phyloP scores from a whole-genome alignment of 2,797 vertebrate species.

The Tolypeutes matacus region DNA sequence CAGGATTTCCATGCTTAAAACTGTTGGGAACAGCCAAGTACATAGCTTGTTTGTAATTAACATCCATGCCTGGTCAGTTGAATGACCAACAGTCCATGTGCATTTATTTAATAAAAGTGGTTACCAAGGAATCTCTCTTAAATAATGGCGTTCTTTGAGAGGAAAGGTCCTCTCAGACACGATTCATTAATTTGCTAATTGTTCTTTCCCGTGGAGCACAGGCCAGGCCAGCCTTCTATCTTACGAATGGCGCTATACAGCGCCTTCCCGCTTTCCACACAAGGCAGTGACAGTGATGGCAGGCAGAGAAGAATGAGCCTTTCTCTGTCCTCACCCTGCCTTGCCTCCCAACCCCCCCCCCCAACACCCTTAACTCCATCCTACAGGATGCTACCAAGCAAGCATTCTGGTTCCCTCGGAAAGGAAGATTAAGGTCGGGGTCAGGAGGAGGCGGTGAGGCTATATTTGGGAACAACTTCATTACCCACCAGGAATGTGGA shows the following conservation, averaged over 20 bases:
- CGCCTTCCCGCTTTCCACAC: background rate
- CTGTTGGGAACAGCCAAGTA: background rate
- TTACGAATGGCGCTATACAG: background rate
- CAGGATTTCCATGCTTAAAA: background rate
- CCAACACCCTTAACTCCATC: background rate
- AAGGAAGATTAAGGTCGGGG: background rate
- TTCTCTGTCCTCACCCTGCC: background rate
- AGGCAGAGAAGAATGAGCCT: background rate
- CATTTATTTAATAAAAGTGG: background rate
- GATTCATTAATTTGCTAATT: slow-evolving; percentile 24
- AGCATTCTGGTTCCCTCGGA: background rate
- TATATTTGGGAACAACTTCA: slow-evolving; percentile 75
- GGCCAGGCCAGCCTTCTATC: background rate
- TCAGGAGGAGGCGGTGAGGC: background rate
- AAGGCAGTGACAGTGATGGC: rapidly evolving
- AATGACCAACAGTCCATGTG: background rate
- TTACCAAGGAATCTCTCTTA: background rate
- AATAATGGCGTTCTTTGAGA: background rate
- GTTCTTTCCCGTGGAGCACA: background rate
- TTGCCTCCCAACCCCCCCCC: background rate
- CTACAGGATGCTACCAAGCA: background rate
- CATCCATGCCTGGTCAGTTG: background rate
- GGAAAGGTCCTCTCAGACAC: background rate
- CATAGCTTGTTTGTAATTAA: background rate
- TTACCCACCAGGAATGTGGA: slow-evolving; percentile 81